Evolutionary conservation across 2,797 vertebrate genomes (phyloP).

Genomic region (Danio albolineatus): DNA sequence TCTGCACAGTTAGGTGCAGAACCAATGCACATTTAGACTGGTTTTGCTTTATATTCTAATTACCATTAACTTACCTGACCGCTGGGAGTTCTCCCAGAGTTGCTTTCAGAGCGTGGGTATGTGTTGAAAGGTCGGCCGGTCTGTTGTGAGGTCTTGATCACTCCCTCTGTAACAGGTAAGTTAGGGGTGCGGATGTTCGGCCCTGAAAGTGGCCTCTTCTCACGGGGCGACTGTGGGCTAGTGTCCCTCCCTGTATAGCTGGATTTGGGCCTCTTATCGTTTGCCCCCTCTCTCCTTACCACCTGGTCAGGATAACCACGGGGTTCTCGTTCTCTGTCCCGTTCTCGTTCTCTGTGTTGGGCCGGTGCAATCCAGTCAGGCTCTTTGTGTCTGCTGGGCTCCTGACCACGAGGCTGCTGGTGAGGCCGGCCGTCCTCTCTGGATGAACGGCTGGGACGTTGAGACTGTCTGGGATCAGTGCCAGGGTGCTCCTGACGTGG

Average conservation of each 20-base stretch:
- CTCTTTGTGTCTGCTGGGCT: slow-evolving; percentile 73
- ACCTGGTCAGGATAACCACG: slow-evolving; percentile 69
- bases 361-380: slow-evolving; percentile 74
- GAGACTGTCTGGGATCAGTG: slow-evolving; percentile 63
- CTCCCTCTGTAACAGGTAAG: slow-evolving; percentile 80
- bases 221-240: slow-evolving; percentile 83
- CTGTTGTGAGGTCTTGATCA: slow-evolving; percentile 81
- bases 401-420: slow-evolving; percentile 85
- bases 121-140: slow-evolving; percentile 88
- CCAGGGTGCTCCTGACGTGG: slow-evolving; percentile 64
- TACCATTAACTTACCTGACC: no score
- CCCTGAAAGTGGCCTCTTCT: slow-evolving; percentile 91
- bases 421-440: slow-evolving; percentile 71
- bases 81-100: slow-evolving; percentile 79
- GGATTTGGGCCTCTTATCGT: slow-evolving; percentile 87
- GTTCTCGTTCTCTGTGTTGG: slow-evolving; percentile 70
- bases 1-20: no score
- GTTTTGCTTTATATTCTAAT: not conserved
- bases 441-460: slow-evolving; percentile 56
- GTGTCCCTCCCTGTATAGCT: slow-evolving; percentile 76
- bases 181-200: slow-evolving; percentile 87
- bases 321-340: slow-evolving; percentile 71
- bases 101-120: slow-evolving; percentile 88
- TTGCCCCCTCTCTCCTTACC: slow-evolving; percentile 69
- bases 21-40: no score